Evolutionary conservation across 2,888 invertebrate genomes (phyloP), one percentile per base, ranked within the genome.

Genomic region (Sericinus montela): DNA sequence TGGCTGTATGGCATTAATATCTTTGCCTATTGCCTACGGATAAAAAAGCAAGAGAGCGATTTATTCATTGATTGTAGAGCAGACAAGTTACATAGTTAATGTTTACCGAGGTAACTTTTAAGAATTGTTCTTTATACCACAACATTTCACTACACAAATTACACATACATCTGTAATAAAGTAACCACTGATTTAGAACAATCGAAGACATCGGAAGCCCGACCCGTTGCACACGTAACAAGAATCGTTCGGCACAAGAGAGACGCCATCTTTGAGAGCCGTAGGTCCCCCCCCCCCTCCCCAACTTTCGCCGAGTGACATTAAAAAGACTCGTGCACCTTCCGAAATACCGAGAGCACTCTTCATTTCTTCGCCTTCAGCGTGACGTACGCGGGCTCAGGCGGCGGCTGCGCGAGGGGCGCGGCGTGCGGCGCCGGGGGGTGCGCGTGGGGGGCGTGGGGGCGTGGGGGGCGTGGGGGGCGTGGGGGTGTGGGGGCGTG

Each of bases 301-400:
- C 28, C 25, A 13, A 10, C 11, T 13, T 8, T 1, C 13, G 8
- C 5, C 6, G 6, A 3, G 15, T 40, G 29, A 7, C 15, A 16
- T 65, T 62, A 79, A 67, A 79, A 84, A 61, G 73, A 75, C 68
- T 85, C 82, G 63, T 82, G 82, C 82, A 85, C 82, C 69, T 80
- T 85, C 72, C 80, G 86, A 82, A 84, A 84, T 80, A 85, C 84
- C 85, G 82, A 81, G 62, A 82, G 75, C 72, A 76, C 72, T 71
- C 67, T 76, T 82, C 79, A 84, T 47, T 51, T 51, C 43, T 51
- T 51, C 47, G 51, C 43, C 36, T 51, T 51, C 15, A 45, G 45
- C 35, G 57, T 53, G 28, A 62, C 60, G 52, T 63, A 61, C 35
- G 60, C 54, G 23, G 62, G 56, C 51, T 59, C 59, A 13, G 57